Evolutionary conservation across 2,797 vertebrate species (phyloP).

Genomic region (Rhinogobio ventralis): DNA sequence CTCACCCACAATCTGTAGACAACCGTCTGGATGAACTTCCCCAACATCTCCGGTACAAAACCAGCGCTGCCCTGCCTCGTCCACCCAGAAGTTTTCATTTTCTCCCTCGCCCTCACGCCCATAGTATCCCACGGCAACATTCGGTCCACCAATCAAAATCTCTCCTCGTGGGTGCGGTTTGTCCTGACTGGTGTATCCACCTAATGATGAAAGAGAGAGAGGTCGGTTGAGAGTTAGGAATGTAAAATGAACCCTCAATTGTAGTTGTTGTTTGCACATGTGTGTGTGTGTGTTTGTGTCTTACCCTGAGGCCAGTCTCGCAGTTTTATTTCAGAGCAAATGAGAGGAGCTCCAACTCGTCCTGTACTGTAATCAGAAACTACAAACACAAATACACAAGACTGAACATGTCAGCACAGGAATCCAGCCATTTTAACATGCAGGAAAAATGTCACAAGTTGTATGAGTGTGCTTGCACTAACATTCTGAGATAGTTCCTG

Average conservation of each 20-base stretch:
- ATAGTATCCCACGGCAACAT: conserved; percentile 88
- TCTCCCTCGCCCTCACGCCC: conserved; percentile 80
- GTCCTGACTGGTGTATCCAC: conserved; percentile 85
- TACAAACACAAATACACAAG: conserved; percentile 56
- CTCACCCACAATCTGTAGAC: conserved; percentile 84
- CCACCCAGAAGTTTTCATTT: conserved; percentile 82
- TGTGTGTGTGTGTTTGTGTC: conserved; percentile 6
- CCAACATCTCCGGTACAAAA: conserved; percentile 89
- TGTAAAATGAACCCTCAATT: conserved; percentile 11
- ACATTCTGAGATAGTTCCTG: conserved; percentile 88
- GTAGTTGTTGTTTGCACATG: neutral
- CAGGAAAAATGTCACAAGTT: conserved; percentile 19
- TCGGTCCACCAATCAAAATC: conserved; percentile 85
- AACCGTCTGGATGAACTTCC: conserved; percentile 86
- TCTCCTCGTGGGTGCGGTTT: conserved; percentile 87
- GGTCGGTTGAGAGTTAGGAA: conserved; percentile 28
- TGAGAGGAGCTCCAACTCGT: conserved; percentile 86
- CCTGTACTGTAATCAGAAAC: conserved; percentile 83
- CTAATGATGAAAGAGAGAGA: conserved; percentile 64
- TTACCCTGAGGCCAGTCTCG: conserved; percentile 88
- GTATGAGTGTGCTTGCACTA: conserved; percentile 35
- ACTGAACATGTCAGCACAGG: conserved; percentile 19
- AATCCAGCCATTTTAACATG: neutral
- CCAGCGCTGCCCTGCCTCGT: conserved; percentile 85
- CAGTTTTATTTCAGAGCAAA: conserved; percentile 87